These are phyloP conservation scores for Lanius collurio DNA, from an alignment of 2,113 vertebrate genomes.

Conservation along the genomic window DNA sequence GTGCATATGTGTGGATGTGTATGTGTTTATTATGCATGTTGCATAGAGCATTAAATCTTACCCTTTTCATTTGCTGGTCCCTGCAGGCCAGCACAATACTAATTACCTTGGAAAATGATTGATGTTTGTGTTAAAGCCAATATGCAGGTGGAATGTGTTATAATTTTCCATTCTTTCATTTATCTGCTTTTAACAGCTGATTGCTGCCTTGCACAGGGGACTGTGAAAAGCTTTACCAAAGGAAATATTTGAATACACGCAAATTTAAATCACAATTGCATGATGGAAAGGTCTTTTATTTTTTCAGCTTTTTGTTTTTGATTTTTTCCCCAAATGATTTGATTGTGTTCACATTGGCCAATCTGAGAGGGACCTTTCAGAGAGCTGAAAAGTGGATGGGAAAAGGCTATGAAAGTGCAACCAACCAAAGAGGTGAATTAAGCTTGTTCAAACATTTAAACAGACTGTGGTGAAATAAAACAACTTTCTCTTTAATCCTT, in stretches of 20 bases:
- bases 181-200: slow-evolving; percentile 63
- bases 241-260: slow-evolving; percentile 37
- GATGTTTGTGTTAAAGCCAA: slow-evolving; percentile 59
- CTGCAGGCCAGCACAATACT: slow-evolving; percentile 36
- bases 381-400: not conserved
- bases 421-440: not conserved
- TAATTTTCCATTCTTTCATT: slow-evolving; percentile 63
- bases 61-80: slow-evolving; percentile 40
- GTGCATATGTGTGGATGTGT: not conserved
- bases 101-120: slow-evolving; percentile 62
- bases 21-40: not conserved
- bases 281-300: slow-evolving; percentile 39
- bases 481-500: not conserved
- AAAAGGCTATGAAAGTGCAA: not conserved
- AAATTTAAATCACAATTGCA: slow-evolving; percentile 57
- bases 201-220: slow-evolving; percentile 25
- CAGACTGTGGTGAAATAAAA: not conserved
- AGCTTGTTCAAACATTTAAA: slow-evolving; percentile 4
- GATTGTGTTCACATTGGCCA: not conserved
- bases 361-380: not conserved
- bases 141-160: slow-evolving; percentile 42
- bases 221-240: slow-evolving; percentile 25
- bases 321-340: not conserved
- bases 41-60: slow-evolving; percentile 35
- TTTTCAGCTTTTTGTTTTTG: slow-evolving; percentile 25